Percentiles rank a stretch among this genome's conserved stretches.
Conservation (phyloP, 2,113 vertebrate species). For the Actenoides hombroni region DNA sequence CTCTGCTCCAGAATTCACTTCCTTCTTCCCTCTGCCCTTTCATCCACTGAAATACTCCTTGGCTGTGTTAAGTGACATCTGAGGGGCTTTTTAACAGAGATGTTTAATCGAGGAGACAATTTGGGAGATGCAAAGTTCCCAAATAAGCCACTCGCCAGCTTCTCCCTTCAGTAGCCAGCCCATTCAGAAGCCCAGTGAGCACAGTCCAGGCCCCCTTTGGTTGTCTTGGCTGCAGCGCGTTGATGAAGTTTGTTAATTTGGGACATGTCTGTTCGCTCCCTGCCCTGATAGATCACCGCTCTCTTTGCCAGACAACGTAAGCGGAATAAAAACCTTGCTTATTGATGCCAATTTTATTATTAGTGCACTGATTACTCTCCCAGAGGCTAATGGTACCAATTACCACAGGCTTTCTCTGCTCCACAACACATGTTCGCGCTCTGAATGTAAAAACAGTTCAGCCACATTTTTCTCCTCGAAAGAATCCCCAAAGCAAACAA, state of each 20-base stretch:
- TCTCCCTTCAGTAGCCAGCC: not conserved
- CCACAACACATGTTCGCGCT: not conserved
- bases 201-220: not conserved
- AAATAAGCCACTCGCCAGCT: not conserved
- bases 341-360: constrained; percentile 39
- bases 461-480: not conserved
- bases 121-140: not conserved
- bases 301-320: constrained; percentile 23
- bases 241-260: constrained; percentile 49
- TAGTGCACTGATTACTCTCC: constrained; percentile 19
- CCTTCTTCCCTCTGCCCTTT: not conserved
- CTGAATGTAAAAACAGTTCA: constrained; percentile 43
- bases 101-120: not conserved
- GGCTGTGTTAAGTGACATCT: not conserved
- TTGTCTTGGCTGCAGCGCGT: not conserved
- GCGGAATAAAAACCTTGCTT: constrained; percentile 40
- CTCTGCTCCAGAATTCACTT: not conserved
- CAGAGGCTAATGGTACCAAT: constrained; percentile 33
- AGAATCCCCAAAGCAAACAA: constrained; percentile 46
- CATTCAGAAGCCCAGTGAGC: not conserved
- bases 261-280: constrained; percentile 23
- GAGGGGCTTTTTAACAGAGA: not conserved
- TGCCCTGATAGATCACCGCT: constrained; percentile 15
- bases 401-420: constrained; percentile 38
- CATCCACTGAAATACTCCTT: not conserved